These are phyloP conservation scores for Lasioglossum albipes DNA, from an alignment of 1,140 invertebrate genomes.

Conservation along the genomic window DNA sequence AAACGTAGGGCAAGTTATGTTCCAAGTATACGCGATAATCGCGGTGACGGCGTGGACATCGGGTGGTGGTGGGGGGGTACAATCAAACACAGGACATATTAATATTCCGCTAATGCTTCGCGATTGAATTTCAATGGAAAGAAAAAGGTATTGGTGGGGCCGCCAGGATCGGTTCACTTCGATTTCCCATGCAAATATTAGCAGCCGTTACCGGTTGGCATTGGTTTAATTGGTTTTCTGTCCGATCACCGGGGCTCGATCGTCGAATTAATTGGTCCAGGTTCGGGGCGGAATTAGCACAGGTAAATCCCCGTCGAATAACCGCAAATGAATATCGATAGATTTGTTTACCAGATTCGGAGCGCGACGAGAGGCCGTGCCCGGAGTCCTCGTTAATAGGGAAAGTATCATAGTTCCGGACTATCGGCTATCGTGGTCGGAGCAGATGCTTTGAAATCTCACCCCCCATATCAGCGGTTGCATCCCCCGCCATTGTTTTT, in stretches of 20 bases:
- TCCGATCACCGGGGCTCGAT: conserved; percentile 19
- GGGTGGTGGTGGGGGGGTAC: too few species aligned
- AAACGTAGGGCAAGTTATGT: too few species aligned
- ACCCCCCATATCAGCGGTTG: background rate
- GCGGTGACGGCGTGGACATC: too few species aligned
- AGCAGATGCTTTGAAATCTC: conserved; percentile 6
- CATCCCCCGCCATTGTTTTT: too few species aligned
- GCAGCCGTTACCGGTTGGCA: conserved; percentile 22
- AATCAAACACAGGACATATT: conserved; percentile 7
- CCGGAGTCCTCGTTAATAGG: background rate
- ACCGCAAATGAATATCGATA: conserved; percentile 44
- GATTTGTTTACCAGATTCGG: conserved; percentile 34
- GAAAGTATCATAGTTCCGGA: background rate
- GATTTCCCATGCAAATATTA: conserved; percentile 46
- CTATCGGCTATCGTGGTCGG: background rate
- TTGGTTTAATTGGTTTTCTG: conserved; percentile 48
- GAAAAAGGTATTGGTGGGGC: background rate
- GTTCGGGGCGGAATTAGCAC: conserved; percentile 34
- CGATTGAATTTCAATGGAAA: conserved; percentile 19
- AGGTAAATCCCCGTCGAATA: conserved; percentile 34
- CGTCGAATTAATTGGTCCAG: conserved; percentile 41
- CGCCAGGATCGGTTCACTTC: background rate
- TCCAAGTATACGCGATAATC: too few species aligned
- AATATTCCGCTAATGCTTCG: background rate
- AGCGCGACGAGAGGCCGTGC: background rate